phyloP scores from a whole-genome alignment of 2,888 invertebrate species.

The Ormyrus pomaceus region DNA sequence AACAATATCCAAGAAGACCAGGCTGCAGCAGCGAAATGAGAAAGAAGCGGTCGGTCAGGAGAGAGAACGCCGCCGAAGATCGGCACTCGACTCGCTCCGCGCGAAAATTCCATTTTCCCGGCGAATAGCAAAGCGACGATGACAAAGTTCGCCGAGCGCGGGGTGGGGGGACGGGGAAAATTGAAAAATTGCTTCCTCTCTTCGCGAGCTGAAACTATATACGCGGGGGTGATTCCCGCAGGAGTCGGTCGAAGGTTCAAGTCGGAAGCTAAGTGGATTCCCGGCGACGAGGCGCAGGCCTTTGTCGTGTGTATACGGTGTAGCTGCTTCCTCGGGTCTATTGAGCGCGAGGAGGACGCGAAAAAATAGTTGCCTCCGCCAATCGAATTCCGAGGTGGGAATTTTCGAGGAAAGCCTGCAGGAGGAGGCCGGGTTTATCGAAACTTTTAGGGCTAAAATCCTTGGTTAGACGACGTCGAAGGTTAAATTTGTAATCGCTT shows the following conservation, averaged over 20 bases:
- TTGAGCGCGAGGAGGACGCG: background rate
- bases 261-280: conserved; percentile 69
- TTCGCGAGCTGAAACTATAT: conserved; percentile 1
- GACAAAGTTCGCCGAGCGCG: conserved; percentile 69
- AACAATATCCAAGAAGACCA: background rate
- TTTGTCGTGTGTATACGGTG: conserved; percentile 21
- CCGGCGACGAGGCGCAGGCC: conserved; percentile 53
- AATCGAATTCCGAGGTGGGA: conserved; percentile 35
- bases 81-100: conserved; percentile 22
- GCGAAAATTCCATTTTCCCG: conserved; percentile 73
- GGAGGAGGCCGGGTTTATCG: no score
- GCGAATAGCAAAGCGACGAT: conserved; percentile 74
- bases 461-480: no score
- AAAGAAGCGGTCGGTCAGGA: conserved; percentile 18
- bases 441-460: no score
- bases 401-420: background rate
- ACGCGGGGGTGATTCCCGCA: conserved; percentile 60
- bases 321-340: background rate
- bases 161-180: conserved; percentile 69
- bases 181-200: conserved; percentile 74
- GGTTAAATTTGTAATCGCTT: no score
- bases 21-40: background rate
- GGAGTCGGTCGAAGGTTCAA: conserved; percentile 60
- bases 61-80: conserved; percentile 15
- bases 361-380: background rate